Evolutionary conservation across 2,113 vertebrate species (phyloP).

Genomic region (Xiphophorus hellerii): DNA sequence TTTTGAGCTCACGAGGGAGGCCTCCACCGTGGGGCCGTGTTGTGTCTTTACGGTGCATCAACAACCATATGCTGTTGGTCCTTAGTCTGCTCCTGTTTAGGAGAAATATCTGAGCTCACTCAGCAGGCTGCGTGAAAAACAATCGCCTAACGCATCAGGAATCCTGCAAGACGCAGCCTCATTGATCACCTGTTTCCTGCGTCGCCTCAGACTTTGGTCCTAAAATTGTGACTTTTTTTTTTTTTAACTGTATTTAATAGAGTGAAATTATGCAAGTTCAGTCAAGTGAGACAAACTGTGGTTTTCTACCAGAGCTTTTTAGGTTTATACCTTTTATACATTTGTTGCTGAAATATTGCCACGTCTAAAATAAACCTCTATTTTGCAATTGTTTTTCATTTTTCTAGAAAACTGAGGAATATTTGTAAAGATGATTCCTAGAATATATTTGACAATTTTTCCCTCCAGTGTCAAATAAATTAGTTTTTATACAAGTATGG

Average conservation of each 20-base stretch:
- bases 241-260: conserved; percentile 10
- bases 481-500: no score
- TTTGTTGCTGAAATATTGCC: conserved; percentile 19
- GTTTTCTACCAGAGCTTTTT: conserved; percentile 14
- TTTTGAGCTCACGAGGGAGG: conserved; percentile 34
- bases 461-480: no score
- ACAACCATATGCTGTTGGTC: conserved; percentile 41
- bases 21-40: conserved; percentile 24
- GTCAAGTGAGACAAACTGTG: background rate
- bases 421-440: no score
- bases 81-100: conserved; percentile 31
- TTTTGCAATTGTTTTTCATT: conserved; percentile 15
- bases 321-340: conserved; percentile 30
- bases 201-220: conserved; percentile 24
- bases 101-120: conserved; percentile 41
- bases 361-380: conserved; percentile 37
- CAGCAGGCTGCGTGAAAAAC: conserved; percentile 37
- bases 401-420: background rate
- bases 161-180: conserved; percentile 28
- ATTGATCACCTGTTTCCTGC: conserved; percentile 35
- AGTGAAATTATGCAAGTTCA: conserved; percentile 3
- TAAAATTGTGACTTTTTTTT: conserved; percentile 13
- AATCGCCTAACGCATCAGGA: conserved; percentile 32
- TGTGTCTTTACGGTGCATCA: conserved; percentile 49
- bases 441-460: no score